Evolutionary conservation across 2,888 invertebrate species (phyloP).

Genomic region (Acleris laterana): DNA sequence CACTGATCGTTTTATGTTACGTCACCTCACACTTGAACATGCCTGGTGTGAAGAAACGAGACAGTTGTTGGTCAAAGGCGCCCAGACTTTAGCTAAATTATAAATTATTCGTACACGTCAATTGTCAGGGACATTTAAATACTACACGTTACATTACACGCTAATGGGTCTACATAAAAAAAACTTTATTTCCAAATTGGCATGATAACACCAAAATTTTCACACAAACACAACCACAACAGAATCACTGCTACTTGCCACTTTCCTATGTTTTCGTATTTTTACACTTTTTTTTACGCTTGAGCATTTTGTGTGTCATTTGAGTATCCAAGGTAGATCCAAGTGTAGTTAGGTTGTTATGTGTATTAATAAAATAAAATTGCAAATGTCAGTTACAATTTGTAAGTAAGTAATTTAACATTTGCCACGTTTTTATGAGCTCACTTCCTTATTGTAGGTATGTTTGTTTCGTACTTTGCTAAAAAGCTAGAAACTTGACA

Average conservation of each 20-base stretch:
- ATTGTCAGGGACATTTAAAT: constrained; percentile 28
- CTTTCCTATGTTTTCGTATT: constrained; percentile 40
- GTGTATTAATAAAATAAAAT: constrained; percentile 13
- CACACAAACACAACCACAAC: constrained; percentile 47
- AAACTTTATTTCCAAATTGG: constrained; percentile 50
- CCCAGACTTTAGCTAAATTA: constrained; percentile 21
- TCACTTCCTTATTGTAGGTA: no score
- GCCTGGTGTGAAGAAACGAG: constrained; percentile 5
- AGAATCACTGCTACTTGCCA: constrained; percentile 49
- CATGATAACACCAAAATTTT: constrained; percentile 51
- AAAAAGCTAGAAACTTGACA: no score
- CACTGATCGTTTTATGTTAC: constrained; percentile 3
- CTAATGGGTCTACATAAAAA: constrained; percentile 72
- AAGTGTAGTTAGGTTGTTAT: constrained; percentile 45
- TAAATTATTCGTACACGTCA: constrained; percentile 32
- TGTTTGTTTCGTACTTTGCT: no score
- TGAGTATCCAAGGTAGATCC: constrained; percentile 50
- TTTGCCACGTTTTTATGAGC: no score
- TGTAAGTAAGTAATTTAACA: no score
- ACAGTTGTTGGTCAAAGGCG: constrained; percentile 11
- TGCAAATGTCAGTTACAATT: background rate
- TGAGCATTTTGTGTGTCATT: constrained; percentile 47
- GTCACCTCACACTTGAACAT: constrained; percentile 4
- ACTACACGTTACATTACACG: constrained; percentile 61
- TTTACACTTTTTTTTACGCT: constrained; percentile 42